Percentiles rank a stretch among this genome's conserved stretches.
These are phyloP conservation scores for Agonopterix heracliana DNA, from an alignment of 2,888 invertebrate species.

Conservation along the genomic window DNA sequence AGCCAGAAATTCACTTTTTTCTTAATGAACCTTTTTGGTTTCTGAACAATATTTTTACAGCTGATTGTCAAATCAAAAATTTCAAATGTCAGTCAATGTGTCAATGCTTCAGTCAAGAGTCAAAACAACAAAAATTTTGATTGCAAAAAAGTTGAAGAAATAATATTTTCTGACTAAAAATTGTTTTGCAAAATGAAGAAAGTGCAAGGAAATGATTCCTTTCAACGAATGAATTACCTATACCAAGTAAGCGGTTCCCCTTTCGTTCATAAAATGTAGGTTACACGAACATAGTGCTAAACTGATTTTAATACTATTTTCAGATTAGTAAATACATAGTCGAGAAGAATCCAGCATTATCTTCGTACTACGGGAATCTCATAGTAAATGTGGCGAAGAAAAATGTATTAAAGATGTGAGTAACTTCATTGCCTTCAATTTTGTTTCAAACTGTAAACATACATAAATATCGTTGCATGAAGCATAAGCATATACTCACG, in stretches of 20 bases:
- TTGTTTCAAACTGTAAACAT: too few relatives aligned
- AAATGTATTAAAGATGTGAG: slow-evolving; percentile 77
- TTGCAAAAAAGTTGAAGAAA: too few relatives aligned
- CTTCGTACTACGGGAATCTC: slow-evolving; percentile 74
- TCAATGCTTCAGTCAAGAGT: too few relatives aligned
- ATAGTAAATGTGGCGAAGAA: slow-evolving; percentile 76
- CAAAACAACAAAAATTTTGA: too few relatives aligned
- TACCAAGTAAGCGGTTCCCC: slow-evolving; percentile 73
- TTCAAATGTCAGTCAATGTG: too few relatives aligned
- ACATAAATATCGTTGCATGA: too few relatives aligned
- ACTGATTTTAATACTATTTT: slow-evolving; percentile 20
- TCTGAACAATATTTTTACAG: too few relatives aligned
- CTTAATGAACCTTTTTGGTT: too few relatives aligned
- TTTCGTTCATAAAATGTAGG: neutral
- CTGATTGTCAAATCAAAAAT: too few relatives aligned
- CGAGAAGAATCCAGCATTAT: slow-evolving; percentile 47
- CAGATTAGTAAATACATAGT: slow-evolving; percentile 72
- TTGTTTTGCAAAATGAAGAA: slow-evolving; percentile 55
- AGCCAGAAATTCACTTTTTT: too few relatives aligned
- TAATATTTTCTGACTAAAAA: slow-evolving; percentile 5
- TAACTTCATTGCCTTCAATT: slow-evolving; percentile 8
- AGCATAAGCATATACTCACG: too few relatives aligned
- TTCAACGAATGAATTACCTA: slow-evolving; percentile 82
- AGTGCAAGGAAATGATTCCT: slow-evolving; percentile 80
- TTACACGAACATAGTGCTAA: neutral